Evolutionary conservation across 2,797 vertebrate species (phyloP).

Genomic region (Huso huso): DNA sequence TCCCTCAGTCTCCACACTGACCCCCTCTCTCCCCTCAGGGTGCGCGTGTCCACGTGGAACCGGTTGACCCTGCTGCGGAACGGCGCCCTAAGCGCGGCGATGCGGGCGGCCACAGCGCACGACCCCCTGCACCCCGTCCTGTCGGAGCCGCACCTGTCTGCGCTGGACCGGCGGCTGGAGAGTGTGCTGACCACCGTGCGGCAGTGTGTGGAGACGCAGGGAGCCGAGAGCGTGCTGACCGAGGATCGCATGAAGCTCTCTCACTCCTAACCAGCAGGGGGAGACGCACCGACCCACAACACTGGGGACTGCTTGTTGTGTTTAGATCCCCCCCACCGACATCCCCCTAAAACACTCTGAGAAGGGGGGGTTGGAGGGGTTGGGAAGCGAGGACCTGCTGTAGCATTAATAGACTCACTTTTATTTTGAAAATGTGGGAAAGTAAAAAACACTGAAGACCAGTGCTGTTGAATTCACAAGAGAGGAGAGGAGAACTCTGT

Average conservation of each 20-base stretch:
- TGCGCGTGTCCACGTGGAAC: conserved; percentile 95
- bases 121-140: conserved; percentile 83
- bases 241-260: conserved; percentile 96
- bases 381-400: too few relatives aligned
- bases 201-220: conserved; percentile 89
- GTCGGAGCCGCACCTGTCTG: conserved; percentile 72
- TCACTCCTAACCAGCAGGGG: conserved; percentile 60
- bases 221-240: conserved; percentile 78
- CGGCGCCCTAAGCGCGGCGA: conserved; percentile 75
- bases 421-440: too few relatives aligned
- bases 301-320: too few relatives aligned
- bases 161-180: conserved; percentile 77
- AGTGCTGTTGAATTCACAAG: too few relatives aligned
- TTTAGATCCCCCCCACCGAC: too few relatives aligned
- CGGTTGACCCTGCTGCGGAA: conserved; percentile 80
- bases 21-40: conserved; percentile 48
- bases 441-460: too few relatives aligned
- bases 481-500: too few relatives aligned
- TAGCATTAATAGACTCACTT: too few relatives aligned
- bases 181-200: conserved; percentile 79
- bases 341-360: too few relatives aligned
- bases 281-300: conserved; percentile 17
- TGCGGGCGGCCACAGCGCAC: conserved; percentile 79
- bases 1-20: too few relatives aligned
- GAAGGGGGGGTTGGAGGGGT: too few relatives aligned